A percentile compares a stretch with the other conserved stretches of the same genome.
phyloP scores from a whole-genome alignment of 2,888 invertebrate genomes.

The Oligia strigilis region DNA sequence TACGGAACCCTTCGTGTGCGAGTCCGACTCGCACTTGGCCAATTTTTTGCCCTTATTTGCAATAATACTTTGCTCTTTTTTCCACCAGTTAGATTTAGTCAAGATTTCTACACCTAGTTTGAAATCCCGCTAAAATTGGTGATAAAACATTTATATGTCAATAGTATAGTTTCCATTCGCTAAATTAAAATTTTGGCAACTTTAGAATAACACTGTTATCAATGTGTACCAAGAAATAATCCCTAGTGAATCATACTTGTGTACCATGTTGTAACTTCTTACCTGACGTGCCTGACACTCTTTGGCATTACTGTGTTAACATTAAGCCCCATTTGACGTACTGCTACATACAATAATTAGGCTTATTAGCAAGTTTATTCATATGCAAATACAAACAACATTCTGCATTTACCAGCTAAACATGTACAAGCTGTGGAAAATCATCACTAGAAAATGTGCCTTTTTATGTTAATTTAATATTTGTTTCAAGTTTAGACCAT shows the following conservation, averaged over 20 bases:
- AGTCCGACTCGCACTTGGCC: too few relatives aligned
- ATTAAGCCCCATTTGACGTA: slow-evolving; percentile 76
- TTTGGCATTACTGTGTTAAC: slow-evolving; percentile 78
- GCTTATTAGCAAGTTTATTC: slow-evolving; percentile 80
- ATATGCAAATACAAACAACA: slow-evolving; percentile 75
- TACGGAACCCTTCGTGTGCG: too few relatives aligned
- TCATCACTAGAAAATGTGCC: slow-evolving; percentile 81
- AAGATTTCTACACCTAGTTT: not conserved
- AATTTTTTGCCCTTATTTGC: not conserved
- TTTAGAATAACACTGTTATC: slow-evolving; percentile 54
- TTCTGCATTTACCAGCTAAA: slow-evolving; percentile 64
- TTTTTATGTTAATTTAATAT: slow-evolving; percentile 60
- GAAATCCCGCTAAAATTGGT: not conserved
- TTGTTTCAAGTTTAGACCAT: slow-evolving; percentile 36
- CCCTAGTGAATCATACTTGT: slow-evolving; percentile 71
- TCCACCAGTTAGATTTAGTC: not conserved
- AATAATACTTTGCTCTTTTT: not conserved
- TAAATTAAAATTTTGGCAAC: slow-evolving; percentile 18
- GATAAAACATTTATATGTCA: not conserved
- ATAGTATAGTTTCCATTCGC: not conserved
- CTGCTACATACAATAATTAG: slow-evolving; percentile 77
- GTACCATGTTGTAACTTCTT: slow-evolving; percentile 65
- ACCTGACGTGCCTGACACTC: slow-evolving; percentile 74
- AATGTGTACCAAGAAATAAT: slow-evolving; percentile 62
- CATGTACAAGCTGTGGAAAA: slow-evolving; percentile 86